Conservation (phyloP, 1,140 invertebrate species). For the Papilio dardanus region DNA sequence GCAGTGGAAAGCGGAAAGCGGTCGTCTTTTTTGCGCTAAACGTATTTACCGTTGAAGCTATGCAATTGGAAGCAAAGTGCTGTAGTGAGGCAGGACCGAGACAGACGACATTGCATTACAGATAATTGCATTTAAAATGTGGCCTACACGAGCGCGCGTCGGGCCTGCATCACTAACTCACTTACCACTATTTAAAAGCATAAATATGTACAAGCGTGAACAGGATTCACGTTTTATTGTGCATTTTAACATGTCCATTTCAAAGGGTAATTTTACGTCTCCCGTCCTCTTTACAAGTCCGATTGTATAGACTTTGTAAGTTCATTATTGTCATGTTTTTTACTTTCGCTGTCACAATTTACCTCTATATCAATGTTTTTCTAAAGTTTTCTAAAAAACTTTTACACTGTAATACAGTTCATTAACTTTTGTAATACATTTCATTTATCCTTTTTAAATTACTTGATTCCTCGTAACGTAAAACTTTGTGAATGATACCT, state of each 20-base stretch:
- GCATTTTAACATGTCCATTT: neutral
- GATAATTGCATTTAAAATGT: conserved; percentile 57
- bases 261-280: conserved; percentile 11
- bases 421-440: too few relatives aligned
- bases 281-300: neutral
- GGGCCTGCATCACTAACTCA: conserved; percentile 51
- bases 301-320: neutral
- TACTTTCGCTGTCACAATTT: neutral
- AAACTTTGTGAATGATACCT: neutral
- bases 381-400: too few relatives aligned
- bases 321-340: too few relatives aligned
- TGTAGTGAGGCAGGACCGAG: conserved; percentile 31
- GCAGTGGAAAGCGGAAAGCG: neutral
- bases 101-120: conserved; percentile 47
- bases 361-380: neutral
- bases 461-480: neutral
- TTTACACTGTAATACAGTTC: too few relatives aligned
- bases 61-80: conserved; percentile 39
- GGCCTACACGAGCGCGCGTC: conserved; percentile 42
- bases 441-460: neutral
- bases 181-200: conserved; percentile 56
- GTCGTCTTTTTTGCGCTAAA: conserved; percentile 28
- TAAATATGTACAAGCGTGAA: conserved; percentile 37
- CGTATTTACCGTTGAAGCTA: conserved; percentile 34
- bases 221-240: conserved; percentile 23